Base-by-base conservation (phyloP, 2,888 invertebrate genomes). In the Argyresthia albistria region DNA sequence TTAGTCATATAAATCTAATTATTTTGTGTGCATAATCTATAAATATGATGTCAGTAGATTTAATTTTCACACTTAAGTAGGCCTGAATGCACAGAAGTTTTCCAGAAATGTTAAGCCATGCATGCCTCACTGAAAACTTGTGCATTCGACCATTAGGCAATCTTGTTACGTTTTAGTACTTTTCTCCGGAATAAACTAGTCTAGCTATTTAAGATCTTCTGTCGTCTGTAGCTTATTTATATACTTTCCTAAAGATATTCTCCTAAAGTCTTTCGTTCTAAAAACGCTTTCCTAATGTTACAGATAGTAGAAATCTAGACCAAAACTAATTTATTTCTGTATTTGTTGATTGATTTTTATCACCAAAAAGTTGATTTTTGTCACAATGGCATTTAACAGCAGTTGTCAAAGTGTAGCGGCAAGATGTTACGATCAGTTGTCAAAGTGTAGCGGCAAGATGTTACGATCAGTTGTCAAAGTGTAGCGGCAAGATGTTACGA, bases 311-410 rank as follows among this genome's bases (percentile, higher is more conserved):
- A 25, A 25, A 4, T 6, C 25, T 25, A 25, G 6, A 25, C 25
- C 6, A 6, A 25, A 25, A 25, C 2, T 25, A 4, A 25, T 25
- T 25, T 25, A 25, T 25, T 25, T 25, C 25, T 25, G 25, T 25
- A 25, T 25, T 25, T 6, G 2, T 25, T 25, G 25, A 25, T 25
- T 25, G 25, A 25, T 25, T 25, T 25, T 4, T 25, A 49, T 39
- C 37, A 39, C 49, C 49, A 49, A 49, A 49, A 49, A 37, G 49
- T 39, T 47, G 47, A 46, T 49, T 49, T n/a, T 49, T 39, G 49
- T 42, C 37, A 49, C 37, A 12, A 39, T 14, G 42, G 49, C 49
- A 49, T 49, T 49, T 49, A 49, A n/a, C n/a, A n/a, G n/a, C n/a
- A n/a, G n/a, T n/a, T n/a, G n/a, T n/a, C n/a, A n/a, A n/a, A n/a